Evolutionary conservation across 2,113 vertebrate species (phyloP).

Genomic region (Uropsilus gracilis): DNA sequence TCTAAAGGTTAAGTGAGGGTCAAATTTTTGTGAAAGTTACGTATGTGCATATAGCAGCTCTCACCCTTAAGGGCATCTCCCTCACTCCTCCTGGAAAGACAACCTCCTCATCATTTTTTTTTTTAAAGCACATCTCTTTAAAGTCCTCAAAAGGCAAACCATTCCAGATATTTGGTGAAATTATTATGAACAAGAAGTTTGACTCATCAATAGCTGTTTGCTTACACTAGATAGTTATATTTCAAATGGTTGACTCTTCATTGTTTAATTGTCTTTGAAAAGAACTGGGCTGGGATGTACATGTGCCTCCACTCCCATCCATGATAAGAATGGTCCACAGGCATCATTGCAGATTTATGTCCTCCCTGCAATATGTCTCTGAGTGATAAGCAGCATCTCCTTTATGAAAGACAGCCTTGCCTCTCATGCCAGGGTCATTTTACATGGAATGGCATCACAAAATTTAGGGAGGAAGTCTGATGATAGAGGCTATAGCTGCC

Average conservation of each 20-base stretch:
- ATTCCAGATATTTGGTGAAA: not conserved
- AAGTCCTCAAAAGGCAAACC: conserved; percentile 6
- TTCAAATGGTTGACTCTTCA: not conserved
- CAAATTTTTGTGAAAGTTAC: too few relatives aligned
- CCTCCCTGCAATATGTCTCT: not conserved
- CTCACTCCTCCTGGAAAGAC: too few relatives aligned
- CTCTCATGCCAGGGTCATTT: not conserved
- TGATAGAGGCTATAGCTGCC: not conserved
- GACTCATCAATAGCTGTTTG: not conserved
- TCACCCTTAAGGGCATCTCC: too few relatives aligned
- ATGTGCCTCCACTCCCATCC: not conserved
- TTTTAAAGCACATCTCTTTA: not conserved
- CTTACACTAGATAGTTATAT: not conserved
- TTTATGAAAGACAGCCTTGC: conserved; percentile 2
- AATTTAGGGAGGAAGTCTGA: not conserved
- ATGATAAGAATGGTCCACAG: not conserved
- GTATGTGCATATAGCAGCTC: too few relatives aligned
- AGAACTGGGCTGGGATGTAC: not conserved
- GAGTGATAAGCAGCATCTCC: not conserved
- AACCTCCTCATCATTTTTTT: too few relatives aligned
- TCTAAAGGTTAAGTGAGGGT: too few relatives aligned
- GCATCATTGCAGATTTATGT: not conserved
- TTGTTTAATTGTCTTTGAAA: not conserved
- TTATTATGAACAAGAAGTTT: not conserved
- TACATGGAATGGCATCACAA: not conserved